Conservation (phyloP, 1,140 invertebrate genomes). For the Drosophila rhopaloa region DNA sequence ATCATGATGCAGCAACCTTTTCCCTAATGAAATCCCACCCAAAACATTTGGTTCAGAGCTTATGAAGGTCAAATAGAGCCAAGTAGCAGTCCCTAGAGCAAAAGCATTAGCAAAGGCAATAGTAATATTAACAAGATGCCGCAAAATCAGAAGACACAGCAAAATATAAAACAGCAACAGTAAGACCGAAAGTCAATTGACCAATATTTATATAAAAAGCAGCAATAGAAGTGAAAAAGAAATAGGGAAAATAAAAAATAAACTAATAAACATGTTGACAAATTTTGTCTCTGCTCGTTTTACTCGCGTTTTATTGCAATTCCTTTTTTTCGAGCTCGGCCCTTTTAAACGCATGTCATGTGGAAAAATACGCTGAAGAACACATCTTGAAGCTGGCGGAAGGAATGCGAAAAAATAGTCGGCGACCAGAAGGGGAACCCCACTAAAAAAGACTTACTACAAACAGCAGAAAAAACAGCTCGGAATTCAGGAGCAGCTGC, state of each 20-base stretch:
- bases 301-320: constrained; percentile 11
- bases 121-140: not conserved
- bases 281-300: constrained; percentile 50
- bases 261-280: constrained; percentile 73
- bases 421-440: constrained; percentile 6
- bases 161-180: not conserved
- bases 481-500: constrained; percentile 47
- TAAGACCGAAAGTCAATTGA: constrained; percentile 13
- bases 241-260: not conserved
- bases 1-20: too few relatives aligned
- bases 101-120: constrained; percentile 13
- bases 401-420: constrained; percentile 30
- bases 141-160: not conserved
- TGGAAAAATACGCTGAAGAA: constrained; percentile 41
- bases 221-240: constrained; percentile 7
- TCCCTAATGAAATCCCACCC: too few relatives aligned
- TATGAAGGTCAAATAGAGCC: not conserved
- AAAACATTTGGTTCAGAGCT: not conserved
- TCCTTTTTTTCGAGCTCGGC: not conserved
- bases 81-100: not conserved
- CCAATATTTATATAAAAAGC: constrained; percentile 23
- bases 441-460: constrained; percentile 12
- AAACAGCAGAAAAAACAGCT: constrained; percentile 26
- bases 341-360: constrained; percentile 28
- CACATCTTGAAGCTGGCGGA: constrained; percentile 39